Evolutionary conservation across 2,888 invertebrate genomes (phyloP).

Genomic region (Eilema depressum): DNA sequence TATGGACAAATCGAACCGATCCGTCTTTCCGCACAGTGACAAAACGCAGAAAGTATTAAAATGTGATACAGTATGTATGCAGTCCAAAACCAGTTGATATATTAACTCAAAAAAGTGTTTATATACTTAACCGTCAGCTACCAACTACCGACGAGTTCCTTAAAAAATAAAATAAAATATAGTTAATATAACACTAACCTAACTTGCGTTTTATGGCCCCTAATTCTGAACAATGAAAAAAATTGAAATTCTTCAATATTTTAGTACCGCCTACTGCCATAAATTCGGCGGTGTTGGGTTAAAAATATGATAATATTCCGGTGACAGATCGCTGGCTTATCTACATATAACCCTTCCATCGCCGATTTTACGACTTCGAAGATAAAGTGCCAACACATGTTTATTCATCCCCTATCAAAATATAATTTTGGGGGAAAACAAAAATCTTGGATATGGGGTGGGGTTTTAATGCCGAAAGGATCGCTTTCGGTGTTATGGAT

Average conservation of each 20-base stretch:
- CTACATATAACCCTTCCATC: conserved; percentile 42
- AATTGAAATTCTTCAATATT: conserved; percentile 8
- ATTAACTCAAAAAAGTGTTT: too few species aligned
- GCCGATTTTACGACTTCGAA: conserved; percentile 48
- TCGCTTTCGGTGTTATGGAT: background rate
- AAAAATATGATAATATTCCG: conserved; percentile 49
- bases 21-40: too few species aligned
- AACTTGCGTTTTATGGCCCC: background rate
- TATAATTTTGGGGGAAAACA: conserved; percentile 33
- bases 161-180: background rate
- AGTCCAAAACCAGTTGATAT: too few species aligned
- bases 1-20: too few species aligned
- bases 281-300: conserved; percentile 36
- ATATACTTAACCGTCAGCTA: too few species aligned
- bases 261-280: conserved; percentile 19
- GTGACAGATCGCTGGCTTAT: conserved; percentile 51
- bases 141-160: background rate
- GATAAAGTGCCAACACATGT: conserved; percentile 52
- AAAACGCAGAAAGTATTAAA: too few species aligned
- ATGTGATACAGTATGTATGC: too few species aligned
- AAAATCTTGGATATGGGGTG: conserved; percentile 30
- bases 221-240: conserved; percentile 2
- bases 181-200: background rate
- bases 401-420: conserved; percentile 50
- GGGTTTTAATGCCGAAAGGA: background rate